These are phyloP conservation scores for Bergia puertoricense DNA, from an alignment of 92 coral and sea anemone species.

Conservation along the genomic window DNA sequence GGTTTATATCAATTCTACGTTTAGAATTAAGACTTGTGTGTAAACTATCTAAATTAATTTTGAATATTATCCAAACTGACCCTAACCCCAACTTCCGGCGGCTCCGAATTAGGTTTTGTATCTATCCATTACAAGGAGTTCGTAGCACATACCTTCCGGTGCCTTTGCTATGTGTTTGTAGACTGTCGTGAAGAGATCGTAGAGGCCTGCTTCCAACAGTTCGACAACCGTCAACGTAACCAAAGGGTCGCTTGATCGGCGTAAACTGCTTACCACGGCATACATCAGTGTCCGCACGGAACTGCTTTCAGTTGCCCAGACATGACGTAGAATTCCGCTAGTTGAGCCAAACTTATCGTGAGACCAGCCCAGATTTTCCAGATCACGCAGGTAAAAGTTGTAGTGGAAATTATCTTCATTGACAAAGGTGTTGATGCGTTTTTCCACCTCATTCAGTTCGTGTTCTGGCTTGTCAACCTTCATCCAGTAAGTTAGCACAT, in stretches of 20 bases:
- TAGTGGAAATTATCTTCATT: slow-evolving; percentile 38
- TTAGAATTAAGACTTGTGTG: too few relatives aligned
- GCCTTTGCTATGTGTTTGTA: slow-evolving; percentile 30
- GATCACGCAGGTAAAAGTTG: slow-evolving; percentile 34
- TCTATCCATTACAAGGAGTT: too few relatives aligned
- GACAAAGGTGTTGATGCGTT: slow-evolving; percentile 32
- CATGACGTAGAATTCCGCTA: slow-evolving; percentile 31
- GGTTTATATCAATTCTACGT: too few relatives aligned
- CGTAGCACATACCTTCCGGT: neutral
- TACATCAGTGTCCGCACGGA: slow-evolving; percentile 28
- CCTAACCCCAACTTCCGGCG: too few relatives aligned
- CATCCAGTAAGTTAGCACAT: slow-evolving; percentile 41
- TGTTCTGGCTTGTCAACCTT: slow-evolving; percentile 32
- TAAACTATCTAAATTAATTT: too few relatives aligned
- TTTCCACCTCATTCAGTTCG: slow-evolving; percentile 27
- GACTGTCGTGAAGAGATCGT: slow-evolving; percentile 23
- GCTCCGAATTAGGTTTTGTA: too few relatives aligned
- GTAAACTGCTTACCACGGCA: slow-evolving; percentile 22
- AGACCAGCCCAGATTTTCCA: slow-evolving; percentile 26
- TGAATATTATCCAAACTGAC: too few relatives aligned
- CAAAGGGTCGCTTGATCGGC: slow-evolving; percentile 36
- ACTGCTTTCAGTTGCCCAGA: slow-evolving; percentile 33
- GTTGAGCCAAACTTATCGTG: slow-evolving; percentile 29
- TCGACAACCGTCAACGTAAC: slow-evolving; percentile 7
- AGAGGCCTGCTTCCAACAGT: slow-evolving; percentile 20